Evolutionary conservation across 2,888 invertebrate genomes (phyloP), one percentile per base, ranked within the genome.

Genomic region (Sinotaia quadrata): DNA sequence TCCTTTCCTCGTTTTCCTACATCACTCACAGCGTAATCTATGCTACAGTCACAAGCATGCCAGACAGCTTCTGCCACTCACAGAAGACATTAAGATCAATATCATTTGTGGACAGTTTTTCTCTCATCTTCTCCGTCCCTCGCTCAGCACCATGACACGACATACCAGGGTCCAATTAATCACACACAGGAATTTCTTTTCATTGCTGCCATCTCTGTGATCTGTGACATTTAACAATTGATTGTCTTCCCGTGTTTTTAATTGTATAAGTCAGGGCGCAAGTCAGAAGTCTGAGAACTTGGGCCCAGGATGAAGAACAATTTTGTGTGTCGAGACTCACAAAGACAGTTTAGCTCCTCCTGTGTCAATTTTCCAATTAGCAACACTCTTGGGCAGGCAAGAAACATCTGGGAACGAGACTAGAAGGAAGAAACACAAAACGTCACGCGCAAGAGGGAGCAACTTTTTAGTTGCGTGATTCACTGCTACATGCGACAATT

Each of bases 121-220:
- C 41, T 34, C 36, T 24, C 41, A 21, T 27, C 7, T n/a, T 56
- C 18, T 10, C 37, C 24, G 10, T 58, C 31, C 41, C 33, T 63
- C 41, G 31, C 33, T 41, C 24, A 12, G 52, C 34, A 41, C 27
- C 52, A 52, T 63, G 63, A 54, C 41, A 51, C 52, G 2, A 54
- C 54, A 54, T 52, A 54, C 63, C 52, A 63, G 63, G 41, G 37
- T 54, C 21, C 63, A 63, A 63, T 63, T 63, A 63, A 63, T 63
- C 54, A 54, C 41, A 41, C n/a, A 27, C 36, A n/a, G 63, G 52
- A 62, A 49, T 27, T 36, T 24, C n/a, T 29, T 41, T 62, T 47
- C 51, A 62, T 49, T 7, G 27, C 12, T 36, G 51, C 21, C 49
- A 49, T 18, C 12, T 36, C 34, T 36, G 51, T 34, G 62, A 62